Evolutionary conservation across 2,888 invertebrate genomes (phyloP), one percentile per base, ranked within the genome.

Genomic region (Laspeyria flexula): DNA sequence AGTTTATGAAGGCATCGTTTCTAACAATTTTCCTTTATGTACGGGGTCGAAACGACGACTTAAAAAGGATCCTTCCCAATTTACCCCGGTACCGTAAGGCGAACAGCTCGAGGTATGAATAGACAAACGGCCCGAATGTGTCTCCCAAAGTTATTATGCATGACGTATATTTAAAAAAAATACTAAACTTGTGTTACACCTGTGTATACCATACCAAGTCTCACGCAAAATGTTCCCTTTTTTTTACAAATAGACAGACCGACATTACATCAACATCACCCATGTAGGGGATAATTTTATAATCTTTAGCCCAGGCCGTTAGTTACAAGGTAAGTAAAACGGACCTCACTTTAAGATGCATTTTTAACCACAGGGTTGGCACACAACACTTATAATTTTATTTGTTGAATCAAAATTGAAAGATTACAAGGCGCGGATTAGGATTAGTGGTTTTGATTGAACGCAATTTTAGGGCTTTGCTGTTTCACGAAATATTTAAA

Each of bases 331-430:
- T 67, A 78, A 78, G 79, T 79, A 75, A 79, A 75, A 69, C 71
- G 71, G 76, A 78, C 73, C 78, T 78, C 73, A 81, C 81, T 81
- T n/a, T 80, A 77, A 75, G 78, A 81, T 79, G 76, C 74, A 71
- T 81, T 82, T 84, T 83, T 85, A 86, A 86, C 77, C 66, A 83
- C 62, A 86, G 83, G 86, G 85, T 67, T 82, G 78, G 55, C 61
- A 11, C 40, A 52, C 40, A 52, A 42, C 23, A 53, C 67, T 50
- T 71, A 68, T 76, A 83, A 83, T 84, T 77, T 86, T 78, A 77
- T 82, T 83, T 84, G 77, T 72, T 78, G 70, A 77, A 66, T 49
- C 70, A 59, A 81, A 85, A 85, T 83, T 84, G 79, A 82, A 83
- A 81, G 79, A 84, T 86, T 85, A 82, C 65, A 79, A 81, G 76